Percentiles rank a stretch among this genome's conserved stretches.
phyloP scores from a whole-genome alignment of 2,797 vertebrate species.

The Acrossocheilus wenchowensis region DNA sequence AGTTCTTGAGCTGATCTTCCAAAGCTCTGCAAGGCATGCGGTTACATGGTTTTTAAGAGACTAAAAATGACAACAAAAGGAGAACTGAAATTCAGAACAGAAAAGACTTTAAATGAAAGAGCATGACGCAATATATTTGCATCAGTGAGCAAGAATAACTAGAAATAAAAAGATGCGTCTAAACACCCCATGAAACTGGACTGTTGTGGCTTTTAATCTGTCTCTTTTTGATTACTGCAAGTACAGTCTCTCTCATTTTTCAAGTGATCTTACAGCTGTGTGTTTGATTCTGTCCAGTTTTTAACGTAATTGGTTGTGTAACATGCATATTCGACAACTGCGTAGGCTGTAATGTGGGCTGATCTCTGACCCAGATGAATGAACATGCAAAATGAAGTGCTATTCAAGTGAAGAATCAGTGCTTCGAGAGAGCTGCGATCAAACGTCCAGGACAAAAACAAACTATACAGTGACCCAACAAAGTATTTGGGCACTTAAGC shows the following conservation, averaged over 20 bases:
- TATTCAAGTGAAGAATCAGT: conserved; percentile 1
- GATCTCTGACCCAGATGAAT: conserved; percentile 26
- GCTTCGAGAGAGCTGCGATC: neutral
- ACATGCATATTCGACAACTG: conserved; percentile 3
- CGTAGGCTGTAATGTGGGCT: conserved; percentile 11
- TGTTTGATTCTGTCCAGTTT: neutral
- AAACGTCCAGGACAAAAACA: neutral
- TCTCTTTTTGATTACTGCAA: neutral
- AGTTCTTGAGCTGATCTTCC: neutral
- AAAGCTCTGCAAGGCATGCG: neutral
- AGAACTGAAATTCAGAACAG: neutral
- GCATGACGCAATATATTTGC: neutral
- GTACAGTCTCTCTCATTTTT: neutral
- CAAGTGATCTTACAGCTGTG: neutral
- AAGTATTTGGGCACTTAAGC: neutral
- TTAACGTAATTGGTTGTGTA: conserved; percentile 27
- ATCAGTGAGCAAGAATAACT: neutral
- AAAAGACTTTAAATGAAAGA: neutral
- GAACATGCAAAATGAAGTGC: neutral
- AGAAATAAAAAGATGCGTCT: neutral
- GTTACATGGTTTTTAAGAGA: neutral
- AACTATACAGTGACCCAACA: neutral
- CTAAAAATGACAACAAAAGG: conserved; percentile 11
- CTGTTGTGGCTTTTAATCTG: neutral
- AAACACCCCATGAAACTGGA: conserved; percentile 9